These are phyloP conservation scores for Lepidotrigona ventralis DNA, from an alignment of 1,140 invertebrate genomes.

Conservation along the genomic window DNA sequence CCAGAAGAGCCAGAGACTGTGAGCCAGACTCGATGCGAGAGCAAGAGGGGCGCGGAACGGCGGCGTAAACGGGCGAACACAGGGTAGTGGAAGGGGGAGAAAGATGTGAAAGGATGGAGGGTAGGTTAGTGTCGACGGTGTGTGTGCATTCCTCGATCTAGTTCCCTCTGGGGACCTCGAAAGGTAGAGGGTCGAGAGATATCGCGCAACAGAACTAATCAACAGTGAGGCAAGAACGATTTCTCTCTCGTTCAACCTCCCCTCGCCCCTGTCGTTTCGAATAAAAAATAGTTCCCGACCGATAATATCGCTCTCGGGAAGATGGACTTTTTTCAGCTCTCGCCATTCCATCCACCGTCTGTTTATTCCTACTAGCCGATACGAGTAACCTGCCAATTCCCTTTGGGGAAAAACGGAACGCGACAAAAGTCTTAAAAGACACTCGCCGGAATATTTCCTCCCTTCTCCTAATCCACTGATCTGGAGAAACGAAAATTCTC, in stretches of 20 bases:
- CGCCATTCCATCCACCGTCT: not conserved
- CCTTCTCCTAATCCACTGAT: not conserved
- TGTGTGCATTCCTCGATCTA: constrained; percentile 52
- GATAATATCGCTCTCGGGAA: constrained; percentile 59
- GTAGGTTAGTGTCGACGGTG: not conserved
- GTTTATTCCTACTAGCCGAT: not conserved
- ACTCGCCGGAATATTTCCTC: constrained; percentile 23
- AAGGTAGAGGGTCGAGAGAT: constrained; percentile 57
- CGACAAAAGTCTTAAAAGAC: not conserved
- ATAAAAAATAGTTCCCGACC: constrained; percentile 64
- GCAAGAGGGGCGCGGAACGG: constrained; percentile 7
- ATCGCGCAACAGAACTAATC: constrained; percentile 69
- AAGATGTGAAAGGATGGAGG: not conserved
- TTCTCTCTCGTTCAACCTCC: constrained; percentile 52
- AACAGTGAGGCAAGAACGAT: constrained; percentile 65
- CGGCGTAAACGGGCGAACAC: constrained; percentile 19
- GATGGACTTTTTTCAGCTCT: constrained; percentile 48
- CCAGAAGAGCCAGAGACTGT: constrained; percentile 24
- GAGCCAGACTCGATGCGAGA: constrained; percentile 16
- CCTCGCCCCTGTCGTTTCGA: constrained; percentile 26
- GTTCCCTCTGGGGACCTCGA: constrained; percentile 55
- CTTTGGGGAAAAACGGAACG: not conserved
- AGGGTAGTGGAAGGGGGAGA: not conserved
- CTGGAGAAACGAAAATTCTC: not conserved
- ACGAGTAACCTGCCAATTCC: constrained; percentile 7